Percentiles rank a stretch among this genome's conserved stretches.
Evolutionary conservation across 2,797 vertebrate genomes (phyloP).

Genomic region (Pangasius djambal): DNA sequence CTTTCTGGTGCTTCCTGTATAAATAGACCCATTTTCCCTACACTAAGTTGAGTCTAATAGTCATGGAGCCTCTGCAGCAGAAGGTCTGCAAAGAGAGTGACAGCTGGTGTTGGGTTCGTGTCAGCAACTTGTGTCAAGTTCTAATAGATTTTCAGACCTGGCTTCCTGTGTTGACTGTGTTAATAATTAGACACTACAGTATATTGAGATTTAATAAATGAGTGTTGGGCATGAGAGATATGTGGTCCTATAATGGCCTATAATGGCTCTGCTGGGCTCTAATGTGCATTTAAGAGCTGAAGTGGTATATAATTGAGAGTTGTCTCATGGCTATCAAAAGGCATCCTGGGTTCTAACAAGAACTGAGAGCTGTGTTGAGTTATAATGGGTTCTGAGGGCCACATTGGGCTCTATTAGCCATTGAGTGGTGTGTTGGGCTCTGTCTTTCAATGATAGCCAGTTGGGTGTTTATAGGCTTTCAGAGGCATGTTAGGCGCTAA

Average conservation of each 20-base stretch:
- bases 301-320: background rate
- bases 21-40: background rate
- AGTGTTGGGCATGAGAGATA: background rate
- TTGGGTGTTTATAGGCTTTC: background rate
- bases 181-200: background rate
- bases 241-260: background rate
- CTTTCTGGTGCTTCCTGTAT: background rate
- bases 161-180: background rate
- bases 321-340: background rate
- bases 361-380: background rate
- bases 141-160: background rate
- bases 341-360: background rate
- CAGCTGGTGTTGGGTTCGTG: background rate
- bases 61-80: background rate
- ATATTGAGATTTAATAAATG: background rate
- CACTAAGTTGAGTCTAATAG: background rate
- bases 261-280: background rate
- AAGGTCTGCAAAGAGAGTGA: background rate
- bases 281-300: background rate
- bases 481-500: too few relatives aligned
- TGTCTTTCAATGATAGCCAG: background rate
- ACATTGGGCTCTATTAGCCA: background rate
- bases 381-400: slow-evolving; percentile 3
- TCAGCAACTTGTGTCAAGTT: background rate
- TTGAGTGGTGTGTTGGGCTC: background rate